Base-by-base conservation (phyloP, 2,797 vertebrate species). In the Chrosomus eos region DNA sequence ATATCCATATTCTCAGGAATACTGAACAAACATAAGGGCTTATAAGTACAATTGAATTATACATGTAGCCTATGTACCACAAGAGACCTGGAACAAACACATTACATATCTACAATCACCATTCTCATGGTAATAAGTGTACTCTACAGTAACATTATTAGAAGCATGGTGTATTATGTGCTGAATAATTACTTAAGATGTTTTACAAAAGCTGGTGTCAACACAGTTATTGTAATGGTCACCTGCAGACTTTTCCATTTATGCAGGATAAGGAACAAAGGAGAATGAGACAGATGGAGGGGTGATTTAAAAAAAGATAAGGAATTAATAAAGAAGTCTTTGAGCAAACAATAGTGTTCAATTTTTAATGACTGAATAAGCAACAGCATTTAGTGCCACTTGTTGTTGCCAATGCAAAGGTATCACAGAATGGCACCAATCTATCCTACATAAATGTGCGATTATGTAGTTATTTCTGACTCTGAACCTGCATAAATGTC, bases 211-310 rank as follows among this genome's bases (percentile, higher is more conserved):
- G 5, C 51, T 43, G 43, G 26, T 21, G 38, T 31, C 38, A 26
- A 66, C 38, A 4, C 5, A 7, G n/a, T 28, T 40, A 43, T 19
- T 66, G 76, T 38, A 72, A 14, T 28, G 51, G 67, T 28, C 40
- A 79, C 43, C 81, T 67, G 81, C 81, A 43, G 64, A 64, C 38
- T n/a, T 55, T 53, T 62, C 38, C 38, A 45, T 86, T 70, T 23
- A 36, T 48, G 66, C 28, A 72, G 40, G 64, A 64, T 51, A 38
- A 28, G 23, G 53, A 81, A 71, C 80, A 81, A 81, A 81, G 67
- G 67, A 75, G 38, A 33, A 16, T 33, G 36, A 75, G 43, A 67
- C 14, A 16, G 8, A 40, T 79, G 55, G 82, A 66, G 58, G 55
- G 67, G 16, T 68, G 45, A n/a, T 82, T 71, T 72, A 0, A 5